These are phyloP conservation scores for Spodoptera litura DNA, from an alignment of 1,140 invertebrate genomes.

Conservation along the genomic window DNA sequence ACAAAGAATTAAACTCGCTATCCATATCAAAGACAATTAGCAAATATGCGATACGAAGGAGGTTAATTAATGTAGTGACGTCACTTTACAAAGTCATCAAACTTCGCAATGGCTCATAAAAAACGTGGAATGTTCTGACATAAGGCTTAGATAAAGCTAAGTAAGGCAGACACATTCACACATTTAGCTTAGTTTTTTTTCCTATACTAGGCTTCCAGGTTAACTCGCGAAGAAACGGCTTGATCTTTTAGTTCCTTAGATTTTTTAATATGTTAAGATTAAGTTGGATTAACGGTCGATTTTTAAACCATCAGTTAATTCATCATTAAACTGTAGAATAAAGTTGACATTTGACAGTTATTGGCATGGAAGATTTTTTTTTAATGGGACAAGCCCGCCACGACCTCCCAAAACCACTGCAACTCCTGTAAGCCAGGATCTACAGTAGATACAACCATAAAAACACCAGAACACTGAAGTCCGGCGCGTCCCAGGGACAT, in stretches of 20 bases:
- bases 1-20: background rate
- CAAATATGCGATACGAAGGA: slow-evolving; percentile 13
- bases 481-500: no score
- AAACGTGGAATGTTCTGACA: slow-evolving; percentile 17
- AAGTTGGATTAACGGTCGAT: background rate
- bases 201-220: background rate
- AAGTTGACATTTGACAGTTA: no score
- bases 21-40: slow-evolving; percentile 24
- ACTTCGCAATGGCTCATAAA: slow-evolving; percentile 23
- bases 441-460: no score
- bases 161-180: slow-evolving; percentile 21
- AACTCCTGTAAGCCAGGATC: no score
- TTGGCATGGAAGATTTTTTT: no score
- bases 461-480: no score
- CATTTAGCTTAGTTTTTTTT: background rate
- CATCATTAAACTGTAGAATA: no score
- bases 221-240: background rate
- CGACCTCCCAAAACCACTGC: no score
- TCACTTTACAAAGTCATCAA: slow-evolving; percentile 13
- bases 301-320: no score
- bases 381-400: no score
- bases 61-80: slow-evolving; percentile 13
- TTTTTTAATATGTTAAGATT: no score
- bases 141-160: slow-evolving; percentile 13
- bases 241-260: no score